phyloP scores from a whole-genome alignment of 2,113 vertebrate species.

The Willisornis vidua region DNA sequence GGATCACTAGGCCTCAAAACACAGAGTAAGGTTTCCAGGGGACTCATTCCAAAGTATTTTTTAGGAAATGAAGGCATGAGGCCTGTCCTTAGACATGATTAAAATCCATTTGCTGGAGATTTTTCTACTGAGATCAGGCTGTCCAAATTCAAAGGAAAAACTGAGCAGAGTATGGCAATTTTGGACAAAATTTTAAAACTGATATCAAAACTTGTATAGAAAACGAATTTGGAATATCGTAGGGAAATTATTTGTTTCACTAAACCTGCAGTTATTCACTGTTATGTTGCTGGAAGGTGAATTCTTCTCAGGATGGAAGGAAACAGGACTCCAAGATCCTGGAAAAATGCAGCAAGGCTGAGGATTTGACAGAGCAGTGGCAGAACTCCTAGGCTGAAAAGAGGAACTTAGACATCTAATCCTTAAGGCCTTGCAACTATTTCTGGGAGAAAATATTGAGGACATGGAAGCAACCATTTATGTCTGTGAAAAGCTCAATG shows the following conservation, averaged over 20 bases:
- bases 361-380: neutral
- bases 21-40: neutral
- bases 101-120: neutral
- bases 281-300: neutral
- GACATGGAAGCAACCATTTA: too few species aligned
- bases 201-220: too few species aligned
- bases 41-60: neutral
- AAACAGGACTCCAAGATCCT: neutral
- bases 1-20: neutral
- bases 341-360: rapidly evolving
- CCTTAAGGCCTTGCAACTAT: neutral
- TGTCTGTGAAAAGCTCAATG: too few species aligned
- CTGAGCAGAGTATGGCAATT: neutral
- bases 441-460: neutral
- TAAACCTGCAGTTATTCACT: too few species aligned
- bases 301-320: neutral
- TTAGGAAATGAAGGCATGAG: neutral
- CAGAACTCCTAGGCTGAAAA: neutral
- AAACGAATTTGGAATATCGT: neutral
- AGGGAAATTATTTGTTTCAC: rapidly evolving
- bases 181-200: neutral
- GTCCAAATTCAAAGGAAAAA: neutral
- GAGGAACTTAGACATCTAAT: rapidly evolving
- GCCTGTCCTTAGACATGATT: neutral
- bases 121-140: neutral